phyloP scores from a whole-genome alignment of 2,888 invertebrate species.

The Eupithecia vulgata region DNA sequence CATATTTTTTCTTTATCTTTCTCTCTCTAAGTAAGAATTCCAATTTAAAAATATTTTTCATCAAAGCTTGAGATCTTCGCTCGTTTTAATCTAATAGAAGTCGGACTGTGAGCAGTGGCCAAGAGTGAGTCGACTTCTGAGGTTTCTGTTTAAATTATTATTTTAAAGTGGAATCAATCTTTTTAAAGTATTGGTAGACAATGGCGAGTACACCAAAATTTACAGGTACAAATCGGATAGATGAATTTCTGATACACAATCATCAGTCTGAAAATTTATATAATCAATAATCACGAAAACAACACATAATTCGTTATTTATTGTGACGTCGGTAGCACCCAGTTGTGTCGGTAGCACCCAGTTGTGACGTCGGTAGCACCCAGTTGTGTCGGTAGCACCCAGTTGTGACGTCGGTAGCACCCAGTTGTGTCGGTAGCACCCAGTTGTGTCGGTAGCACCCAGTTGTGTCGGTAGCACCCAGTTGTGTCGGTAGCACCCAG shows the following conservation, averaged over 20 bases:
- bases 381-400: too few relatives aligned
- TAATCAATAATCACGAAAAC: neutral
- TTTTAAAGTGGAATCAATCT: neutral
- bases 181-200: neutral
- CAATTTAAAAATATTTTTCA: constrained; percentile 42
- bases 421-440: too few relatives aligned
- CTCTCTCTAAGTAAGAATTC: constrained; percentile 37
- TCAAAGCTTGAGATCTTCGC: constrained; percentile 30
- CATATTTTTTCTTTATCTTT: constrained; percentile 41
- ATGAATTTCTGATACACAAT: neutral
- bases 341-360: too few relatives aligned
- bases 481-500: too few relatives aligned
- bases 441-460: too few relatives aligned
- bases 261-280: neutral
- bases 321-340: too few relatives aligned
- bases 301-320: too few relatives aligned
- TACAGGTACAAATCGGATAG: too few relatives aligned
- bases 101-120: constrained; percentile 24
- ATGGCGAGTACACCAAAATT: too few relatives aligned
- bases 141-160: neutral
- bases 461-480: too few relatives aligned
- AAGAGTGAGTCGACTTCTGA: constrained; percentile 3
- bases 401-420: too few relatives aligned
- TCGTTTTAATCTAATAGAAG: constrained; percentile 41
- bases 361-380: too few relatives aligned